These are phyloP conservation scores for Lithobates sylvaticus DNA, from an alignment of 2,797 vertebrate genomes.

Conservation along the genomic window DNA sequence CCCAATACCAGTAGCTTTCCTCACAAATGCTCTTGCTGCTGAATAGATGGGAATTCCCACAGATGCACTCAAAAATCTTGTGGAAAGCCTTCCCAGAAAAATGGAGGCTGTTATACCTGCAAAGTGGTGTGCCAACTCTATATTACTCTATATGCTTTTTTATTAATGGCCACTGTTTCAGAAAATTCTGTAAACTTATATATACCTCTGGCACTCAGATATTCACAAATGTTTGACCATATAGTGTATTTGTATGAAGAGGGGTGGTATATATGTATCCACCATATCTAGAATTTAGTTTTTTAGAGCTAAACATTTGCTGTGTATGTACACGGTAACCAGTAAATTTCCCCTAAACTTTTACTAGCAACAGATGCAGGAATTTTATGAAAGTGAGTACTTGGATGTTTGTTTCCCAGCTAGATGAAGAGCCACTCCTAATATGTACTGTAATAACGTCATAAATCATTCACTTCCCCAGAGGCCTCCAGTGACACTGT, in stretches of 20 bases:
- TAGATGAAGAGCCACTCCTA: conserved; percentile 25
- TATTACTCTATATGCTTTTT: no score
- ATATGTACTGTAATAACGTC: conserved; percentile 36
- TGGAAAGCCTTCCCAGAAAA: no score
- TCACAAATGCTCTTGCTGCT: no score
- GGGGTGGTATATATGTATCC: neutral
- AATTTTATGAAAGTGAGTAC: conserved; percentile 26
- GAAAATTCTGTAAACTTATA: neutral
- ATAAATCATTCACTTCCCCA: conserved; percentile 35
- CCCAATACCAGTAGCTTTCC: no score
- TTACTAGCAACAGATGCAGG: conserved; percentile 45
- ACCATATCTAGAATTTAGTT: no score
- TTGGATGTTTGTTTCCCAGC: conserved; percentile 22
- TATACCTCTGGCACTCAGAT: neutral
- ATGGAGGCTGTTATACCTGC: no score
- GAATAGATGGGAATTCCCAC: no score
- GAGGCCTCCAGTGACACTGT: conserved; percentile 37
- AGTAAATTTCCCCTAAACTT: conserved; percentile 19
- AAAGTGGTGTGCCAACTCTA: neutral
- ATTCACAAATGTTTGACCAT: neutral
- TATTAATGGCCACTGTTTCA: neutral
- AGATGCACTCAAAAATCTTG: no score
- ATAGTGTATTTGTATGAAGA: neutral
- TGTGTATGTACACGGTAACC: conserved; percentile 7
- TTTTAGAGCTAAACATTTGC: neutral